These are phyloP conservation scores for Rhorus exstirpatorius DNA, from an alignment of 2,888 invertebrate genomes.

Conservation along the genomic window DNA sequence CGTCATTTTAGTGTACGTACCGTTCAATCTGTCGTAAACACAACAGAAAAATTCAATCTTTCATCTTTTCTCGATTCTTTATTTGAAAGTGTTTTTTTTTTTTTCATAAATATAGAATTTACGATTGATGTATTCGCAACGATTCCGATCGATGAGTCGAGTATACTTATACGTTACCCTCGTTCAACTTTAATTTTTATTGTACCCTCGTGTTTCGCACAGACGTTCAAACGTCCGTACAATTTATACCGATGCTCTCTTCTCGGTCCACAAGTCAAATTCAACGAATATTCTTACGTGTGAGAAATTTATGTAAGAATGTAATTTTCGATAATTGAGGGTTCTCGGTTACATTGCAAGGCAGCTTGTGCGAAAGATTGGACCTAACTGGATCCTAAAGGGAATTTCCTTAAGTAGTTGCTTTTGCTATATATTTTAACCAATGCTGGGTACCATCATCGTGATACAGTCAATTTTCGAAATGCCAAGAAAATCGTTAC, in stretches of 20 bases:
- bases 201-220: conserved; percentile 16
- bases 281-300: conserved; percentile 36
- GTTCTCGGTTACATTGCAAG: conserved; percentile 12
- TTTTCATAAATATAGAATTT: not conserved
- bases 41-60: too few relatives aligned
- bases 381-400: conserved; percentile 13
- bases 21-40: too few relatives aligned
- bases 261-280: not conserved
- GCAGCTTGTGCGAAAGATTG: conserved; percentile 2
- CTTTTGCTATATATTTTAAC: not conserved
- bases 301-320: conserved; percentile 34
- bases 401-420: not conserved
- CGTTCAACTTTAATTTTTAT: not conserved
- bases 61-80: not conserved
- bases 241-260: conserved; percentile 9
- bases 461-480: not conserved
- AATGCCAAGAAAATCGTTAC: not conserved
- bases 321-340: conserved; percentile 47
- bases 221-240: not conserved
- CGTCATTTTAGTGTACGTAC: too few relatives aligned
- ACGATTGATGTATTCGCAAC: not conserved
- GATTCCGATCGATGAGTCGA: conserved; percentile 3
- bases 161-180: not conserved
- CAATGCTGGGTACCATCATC: not conserved
- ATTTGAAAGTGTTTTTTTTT: not conserved